phyloP scores from a whole-genome alignment of 2,888 invertebrate species.

The Caenorhabditis doughertyi region DNA sequence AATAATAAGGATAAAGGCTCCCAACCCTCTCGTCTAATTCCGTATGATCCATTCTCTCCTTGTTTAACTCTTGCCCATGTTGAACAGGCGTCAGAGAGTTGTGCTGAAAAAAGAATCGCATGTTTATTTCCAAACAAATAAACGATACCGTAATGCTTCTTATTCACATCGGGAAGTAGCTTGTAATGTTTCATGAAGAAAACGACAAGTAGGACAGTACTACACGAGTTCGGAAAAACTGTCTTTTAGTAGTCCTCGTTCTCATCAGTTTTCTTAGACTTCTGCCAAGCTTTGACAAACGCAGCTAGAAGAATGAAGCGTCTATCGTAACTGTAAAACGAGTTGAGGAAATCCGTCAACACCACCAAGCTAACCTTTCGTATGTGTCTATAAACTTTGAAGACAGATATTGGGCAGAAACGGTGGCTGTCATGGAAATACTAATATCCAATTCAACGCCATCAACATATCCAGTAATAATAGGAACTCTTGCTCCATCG shows the following conservation, averaged over 20 bases:
- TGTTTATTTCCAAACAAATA: not conserved
- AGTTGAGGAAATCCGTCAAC: not conserved
- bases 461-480: constrained; percentile 24
- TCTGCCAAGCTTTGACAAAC: constrained; percentile 20
- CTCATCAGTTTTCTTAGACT: constrained; percentile 15
- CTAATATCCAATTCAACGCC: constrained; percentile 23
- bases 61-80: constrained; percentile 10
- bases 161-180: constrained; percentile 12
- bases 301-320: constrained; percentile 13
- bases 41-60: constrained; percentile 27
- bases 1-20: not conserved
- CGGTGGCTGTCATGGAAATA: constrained; percentile 7
- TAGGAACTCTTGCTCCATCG: constrained; percentile 20
- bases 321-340: constrained; percentile 12
- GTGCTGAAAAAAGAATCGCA: too few species aligned
- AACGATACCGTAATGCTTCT: not conserved
- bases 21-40: not conserved
- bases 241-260: constrained; percentile 6
- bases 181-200: constrained; percentile 35
- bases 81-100: not conserved
- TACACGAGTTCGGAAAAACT: constrained; percentile 34
- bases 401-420: constrained; percentile 14
- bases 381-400: constrained; percentile 28
- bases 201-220: not conserved
- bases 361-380: constrained; percentile 16